A percentile compares a stretch with the other conserved stretches of the same genome.
These are phyloP conservation scores for Teleogryllus occipitalis DNA, from an alignment of 1,140 invertebrate genomes.

Conservation along the genomic window DNA sequence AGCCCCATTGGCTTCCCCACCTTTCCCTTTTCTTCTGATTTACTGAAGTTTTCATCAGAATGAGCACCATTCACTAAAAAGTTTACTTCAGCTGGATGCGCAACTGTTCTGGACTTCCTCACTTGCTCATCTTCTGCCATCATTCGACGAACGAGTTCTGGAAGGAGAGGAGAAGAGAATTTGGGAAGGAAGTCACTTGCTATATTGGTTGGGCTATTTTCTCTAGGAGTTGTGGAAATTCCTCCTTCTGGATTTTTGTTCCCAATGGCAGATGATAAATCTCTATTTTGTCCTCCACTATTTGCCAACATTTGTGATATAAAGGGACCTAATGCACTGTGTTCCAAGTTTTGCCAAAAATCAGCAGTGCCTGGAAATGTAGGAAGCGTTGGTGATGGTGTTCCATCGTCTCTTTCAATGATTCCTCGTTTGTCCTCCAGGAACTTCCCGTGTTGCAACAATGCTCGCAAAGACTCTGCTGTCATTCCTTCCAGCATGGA, in stretches of 20 bases:
- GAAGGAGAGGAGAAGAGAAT: conserved; percentile 34
- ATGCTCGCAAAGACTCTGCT: conserved; percentile 45
- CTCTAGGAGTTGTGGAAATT: conserved; percentile 33
- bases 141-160: conserved; percentile 50
- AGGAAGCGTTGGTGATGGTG: conserved; percentile 15
- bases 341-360: conserved; percentile 42
- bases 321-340: conserved; percentile 47
- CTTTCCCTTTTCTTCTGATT: conserved; percentile 17
- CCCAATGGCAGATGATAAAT: neutral
- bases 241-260: conserved; percentile 31
- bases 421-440: conserved; percentile 32
- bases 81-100: neutral
- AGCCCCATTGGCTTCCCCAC: conserved; percentile 21
- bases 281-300: conserved; percentile 1
- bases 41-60: neutral
- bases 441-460: conserved; percentile 42
- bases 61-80: conserved; percentile 14
- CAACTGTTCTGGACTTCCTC: conserved; percentile 3
- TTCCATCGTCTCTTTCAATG: conserved; percentile 8
- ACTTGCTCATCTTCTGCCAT: conserved; percentile 42
- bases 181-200: conserved; percentile 25
- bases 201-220: conserved; percentile 23
- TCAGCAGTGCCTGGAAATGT: conserved; percentile 21
- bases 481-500: conserved; percentile 38
- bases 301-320: conserved; percentile 44